phyloP scores from a whole-genome alignment of 2,888 invertebrate species.

The Rugalucina vietnamica region DNA sequence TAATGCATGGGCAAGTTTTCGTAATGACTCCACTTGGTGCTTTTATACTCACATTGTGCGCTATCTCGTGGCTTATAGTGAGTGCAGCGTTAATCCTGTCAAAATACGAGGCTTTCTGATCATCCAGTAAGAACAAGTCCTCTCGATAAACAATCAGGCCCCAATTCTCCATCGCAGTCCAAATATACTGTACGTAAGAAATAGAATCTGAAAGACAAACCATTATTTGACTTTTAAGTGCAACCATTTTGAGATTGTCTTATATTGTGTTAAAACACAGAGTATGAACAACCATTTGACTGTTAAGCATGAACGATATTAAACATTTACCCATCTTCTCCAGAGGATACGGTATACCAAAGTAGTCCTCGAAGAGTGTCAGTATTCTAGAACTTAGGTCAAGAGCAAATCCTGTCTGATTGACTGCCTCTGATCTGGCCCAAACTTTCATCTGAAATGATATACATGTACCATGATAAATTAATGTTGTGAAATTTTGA shows the following conservation, averaged over 20 bases:
- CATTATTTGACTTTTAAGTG: neutral
- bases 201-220: conserved; percentile 87
- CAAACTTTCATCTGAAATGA: conserved; percentile 85
- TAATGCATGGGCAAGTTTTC: no score
- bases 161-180: conserved; percentile 95
- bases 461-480: no score
- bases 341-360: conserved; percentile 92
- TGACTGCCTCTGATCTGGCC: conserved; percentile 86
- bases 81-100: conserved; percentile 75
- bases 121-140: conserved; percentile 89
- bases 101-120: conserved; percentile 85
- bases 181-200: conserved; percentile 93
- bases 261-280: neutral
- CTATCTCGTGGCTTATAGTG: conserved; percentile 80
- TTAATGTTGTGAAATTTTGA: no score
- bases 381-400: conserved; percentile 86
- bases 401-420: conserved; percentile 89
- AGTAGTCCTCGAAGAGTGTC: conserved; percentile 93
- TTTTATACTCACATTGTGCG: conserved; percentile 77
- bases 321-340: conserved; percentile 87
- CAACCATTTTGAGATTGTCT: neutral
- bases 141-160: conserved; percentile 90
- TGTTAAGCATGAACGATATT: neutral
- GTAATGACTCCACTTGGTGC: no score
- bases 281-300: neutral